These are phyloP conservation scores for Acrobasis consociella DNA, from an alignment of 2,888 invertebrate genomes.

Conservation along the genomic window DNA sequence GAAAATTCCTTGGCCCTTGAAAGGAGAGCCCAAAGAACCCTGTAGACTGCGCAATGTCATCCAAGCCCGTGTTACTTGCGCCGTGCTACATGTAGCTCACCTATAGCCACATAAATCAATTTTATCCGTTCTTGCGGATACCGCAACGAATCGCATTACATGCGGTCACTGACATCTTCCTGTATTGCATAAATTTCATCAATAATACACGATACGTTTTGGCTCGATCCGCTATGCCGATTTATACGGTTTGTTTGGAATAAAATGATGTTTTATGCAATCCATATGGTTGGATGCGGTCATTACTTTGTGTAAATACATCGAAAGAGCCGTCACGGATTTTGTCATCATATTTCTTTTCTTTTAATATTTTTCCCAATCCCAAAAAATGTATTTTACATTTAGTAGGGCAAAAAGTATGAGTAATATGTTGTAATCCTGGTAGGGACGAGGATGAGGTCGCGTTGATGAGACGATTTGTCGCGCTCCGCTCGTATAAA, in stretches of 20 bases:
- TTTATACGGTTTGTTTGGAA: slow-evolving; percentile 21
- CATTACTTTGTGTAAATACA: slow-evolving; percentile 1
- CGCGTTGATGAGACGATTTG: slow-evolving; percentile 56
- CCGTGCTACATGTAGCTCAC: slow-evolving; percentile 34
- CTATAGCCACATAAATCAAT: slow-evolving; percentile 64
- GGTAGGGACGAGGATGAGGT: slow-evolving; percentile 33
- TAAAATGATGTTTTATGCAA: slow-evolving; percentile 26
- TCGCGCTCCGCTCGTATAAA: slow-evolving; percentile 49
- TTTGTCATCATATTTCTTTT: background rate
- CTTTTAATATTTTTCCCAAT: slow-evolving; percentile 9
- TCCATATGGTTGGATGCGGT: slow-evolving; percentile 1
- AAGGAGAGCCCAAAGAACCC: slow-evolving; percentile 33
- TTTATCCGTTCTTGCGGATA: slow-evolving; percentile 66
- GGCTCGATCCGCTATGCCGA: slow-evolving; percentile 25
- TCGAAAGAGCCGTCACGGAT: background rate
- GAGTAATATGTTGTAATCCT: slow-evolving; percentile 40
- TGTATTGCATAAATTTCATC: slow-evolving; percentile 62
- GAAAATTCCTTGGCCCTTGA: slow-evolving; percentile 38
- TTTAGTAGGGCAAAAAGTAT: slow-evolving; percentile 35
- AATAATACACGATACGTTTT: slow-evolving; percentile 35
- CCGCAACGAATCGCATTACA: slow-evolving; percentile 70
- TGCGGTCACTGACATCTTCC: slow-evolving; percentile 73
- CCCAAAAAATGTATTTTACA: slow-evolving; percentile 34
- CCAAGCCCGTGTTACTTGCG: slow-evolving; percentile 35
- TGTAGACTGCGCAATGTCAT: slow-evolving; percentile 38